These are phyloP conservation scores for Xiphophorus couchianus DNA, from an alignment of 2,113 vertebrate species.

Conservation along the genomic window DNA sequence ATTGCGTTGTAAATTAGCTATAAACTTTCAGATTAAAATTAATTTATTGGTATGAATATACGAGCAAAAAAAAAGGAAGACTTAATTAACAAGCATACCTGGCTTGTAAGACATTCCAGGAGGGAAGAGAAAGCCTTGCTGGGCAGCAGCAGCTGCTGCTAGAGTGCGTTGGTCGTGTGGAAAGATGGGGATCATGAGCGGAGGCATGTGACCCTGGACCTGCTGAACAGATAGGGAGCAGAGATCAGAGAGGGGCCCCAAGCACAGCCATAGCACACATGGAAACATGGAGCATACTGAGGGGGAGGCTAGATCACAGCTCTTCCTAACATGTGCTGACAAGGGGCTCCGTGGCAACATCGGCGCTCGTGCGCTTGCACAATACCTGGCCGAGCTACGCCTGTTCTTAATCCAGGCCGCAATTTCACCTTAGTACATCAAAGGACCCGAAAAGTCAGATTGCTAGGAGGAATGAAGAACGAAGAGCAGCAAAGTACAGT, in stretches of 20 bases:
- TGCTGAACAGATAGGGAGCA: slow-evolving; percentile 89
- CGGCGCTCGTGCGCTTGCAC: slow-evolving; percentile 74
- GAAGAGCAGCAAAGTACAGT: slow-evolving; percentile 15
- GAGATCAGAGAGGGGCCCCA: slow-evolving; percentile 88
- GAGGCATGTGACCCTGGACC: slow-evolving; percentile 99
- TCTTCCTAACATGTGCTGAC: slow-evolving; percentile 83
- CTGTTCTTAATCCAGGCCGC: slow-evolving; percentile 77
- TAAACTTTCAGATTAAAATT: neutral
- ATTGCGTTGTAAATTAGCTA: neutral
- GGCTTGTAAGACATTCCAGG: slow-evolving; percentile 99
- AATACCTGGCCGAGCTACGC: slow-evolving; percentile 73
- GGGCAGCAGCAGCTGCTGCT: slow-evolving; percentile 97
- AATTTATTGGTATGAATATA: neutral
- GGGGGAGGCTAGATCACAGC: slow-evolving; percentile 87
- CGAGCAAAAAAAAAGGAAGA: slow-evolving; percentile 9
- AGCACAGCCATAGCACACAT: slow-evolving; percentile 84
- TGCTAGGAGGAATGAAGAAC: slow-evolving; percentile 48
- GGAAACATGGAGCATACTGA: slow-evolving; percentile 57
- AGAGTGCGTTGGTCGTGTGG: slow-evolving; percentile 99
- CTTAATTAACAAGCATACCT: slow-evolving; percentile 82
- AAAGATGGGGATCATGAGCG: slow-evolving; percentile 99
- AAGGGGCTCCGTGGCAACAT: slow-evolving; percentile 82
- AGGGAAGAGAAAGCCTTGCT: slow-evolving; percentile 99
- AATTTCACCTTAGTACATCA: slow-evolving; percentile 82
- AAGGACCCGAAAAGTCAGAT: slow-evolving; percentile 68